A percentile compares a stretch with the other conserved stretches of the same genome.
Evolutionary conservation across 2,888 invertebrate species (phyloP).

Genomic region (Conistra vaccinii): DNA sequence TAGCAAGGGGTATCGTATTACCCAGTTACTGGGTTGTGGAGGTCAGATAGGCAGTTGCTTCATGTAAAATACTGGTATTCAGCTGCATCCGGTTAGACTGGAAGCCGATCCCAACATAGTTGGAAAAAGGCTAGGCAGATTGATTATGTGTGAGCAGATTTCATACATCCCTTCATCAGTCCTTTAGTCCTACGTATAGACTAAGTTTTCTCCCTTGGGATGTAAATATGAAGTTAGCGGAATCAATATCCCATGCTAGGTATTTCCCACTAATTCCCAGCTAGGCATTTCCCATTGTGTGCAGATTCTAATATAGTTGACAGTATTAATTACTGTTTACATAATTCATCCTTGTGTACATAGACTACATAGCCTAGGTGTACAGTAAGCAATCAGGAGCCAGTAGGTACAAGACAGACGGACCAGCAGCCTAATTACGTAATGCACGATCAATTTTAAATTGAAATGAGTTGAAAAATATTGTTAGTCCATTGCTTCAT

Average conservation of each 20-base stretch:
- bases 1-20: too few species aligned
- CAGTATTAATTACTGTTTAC: conserved; percentile 48
- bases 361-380: too few species aligned
- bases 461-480: too few species aligned
- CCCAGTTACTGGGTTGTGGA: too few species aligned
- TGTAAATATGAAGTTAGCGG: neutral
- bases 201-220: neutral
- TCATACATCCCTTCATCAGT: neutral
- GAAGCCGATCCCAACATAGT: too few species aligned
- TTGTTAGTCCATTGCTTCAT: too few species aligned
- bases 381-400: neutral
- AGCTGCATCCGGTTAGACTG: too few species aligned
- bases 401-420: neutral
- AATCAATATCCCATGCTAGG: neutral
- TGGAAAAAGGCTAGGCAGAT: too few species aligned
- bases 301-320: conserved; percentile 20
- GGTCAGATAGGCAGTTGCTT: too few species aligned
- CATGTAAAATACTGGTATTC: too few species aligned
- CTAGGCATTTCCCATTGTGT: conserved; percentile 10
- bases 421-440: too few species aligned
- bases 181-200: neutral
- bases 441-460: too few species aligned
- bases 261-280: conserved; percentile 12
- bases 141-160: neutral
- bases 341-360: conserved; percentile 1